Evolutionary conservation across 2,888 invertebrate genomes (phyloP), one percentile per base, ranked within the genome.

Genomic region (Sinelater perroti): DNA sequence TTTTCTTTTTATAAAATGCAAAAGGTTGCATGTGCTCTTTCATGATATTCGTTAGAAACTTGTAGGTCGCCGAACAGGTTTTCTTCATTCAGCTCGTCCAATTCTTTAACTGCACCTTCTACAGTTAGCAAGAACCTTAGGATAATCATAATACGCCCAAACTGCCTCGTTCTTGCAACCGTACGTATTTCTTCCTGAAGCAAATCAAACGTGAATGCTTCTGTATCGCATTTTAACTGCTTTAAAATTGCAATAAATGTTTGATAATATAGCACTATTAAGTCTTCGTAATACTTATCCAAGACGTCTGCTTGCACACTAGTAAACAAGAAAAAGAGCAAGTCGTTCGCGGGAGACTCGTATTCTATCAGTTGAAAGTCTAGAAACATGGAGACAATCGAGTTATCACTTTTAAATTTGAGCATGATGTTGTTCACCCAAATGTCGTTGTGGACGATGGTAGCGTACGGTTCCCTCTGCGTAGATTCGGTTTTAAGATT

Each of bases 351-450:
- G 1, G 83, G 74, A 6, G 81, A 82, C 2, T 79, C 76, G 49
- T 81, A 81, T 10, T 79, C 70, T 1, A 80, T 77, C 26, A 81
- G 75, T 72, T 85, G 85, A 64, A 84, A 85, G 65, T 86, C 85
- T 0, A 85, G 74, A 49, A 85, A 74, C 57, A 78, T 78, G 1
- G 70, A 71, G 7, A 49, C 36, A 3, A 67, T 51, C 0, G 80
- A 75, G 1, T 57, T 63, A 0, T 21, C 18, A 13, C 58, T 47
- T 33, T 66, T 61, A 38, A 78, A 77, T 64, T 78, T 79, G 10
- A 84, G 72, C 78, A 85, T 79, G 3, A 83, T 75, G 63, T 85
- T 85, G 66, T 85, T 85, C 8, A 81, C 80, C 85, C 85, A 85
- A 42, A 82, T 75, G 68, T 85, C 85, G 2, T 76, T 73, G 59